These are phyloP conservation scores for Colaptes auratus DNA, from an alignment of 2,113 vertebrate genomes.

Conservation along the genomic window DNA sequence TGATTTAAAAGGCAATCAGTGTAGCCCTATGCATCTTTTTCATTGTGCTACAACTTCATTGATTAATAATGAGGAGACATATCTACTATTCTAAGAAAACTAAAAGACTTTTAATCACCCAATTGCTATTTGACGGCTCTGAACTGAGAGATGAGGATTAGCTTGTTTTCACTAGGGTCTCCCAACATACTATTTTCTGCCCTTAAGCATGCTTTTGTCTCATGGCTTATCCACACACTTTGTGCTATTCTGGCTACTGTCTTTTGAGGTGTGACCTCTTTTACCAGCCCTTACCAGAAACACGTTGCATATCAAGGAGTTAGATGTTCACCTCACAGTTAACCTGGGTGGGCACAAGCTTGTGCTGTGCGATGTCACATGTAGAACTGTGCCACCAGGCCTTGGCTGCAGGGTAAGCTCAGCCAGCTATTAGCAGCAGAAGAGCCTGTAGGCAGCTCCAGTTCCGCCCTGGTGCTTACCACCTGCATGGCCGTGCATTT, in stretches of 20 bases:
- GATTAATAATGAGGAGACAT: background rate
- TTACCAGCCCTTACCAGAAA: background rate
- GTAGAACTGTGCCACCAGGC: background rate
- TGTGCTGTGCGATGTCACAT: fast-evolving
- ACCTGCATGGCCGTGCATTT: background rate
- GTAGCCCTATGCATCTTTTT: background rate
- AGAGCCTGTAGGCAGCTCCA: background rate
- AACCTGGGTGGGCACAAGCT: too few species aligned
- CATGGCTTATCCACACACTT: background rate
- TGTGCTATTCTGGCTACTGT: background rate
- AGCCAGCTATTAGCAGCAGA: fast-evolving
- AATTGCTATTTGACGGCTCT: background rate
- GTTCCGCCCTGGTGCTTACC: background rate
- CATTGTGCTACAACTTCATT: background rate
- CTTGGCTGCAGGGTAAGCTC: background rate
- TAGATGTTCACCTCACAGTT: background rate
- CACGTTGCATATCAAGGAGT: background rate
- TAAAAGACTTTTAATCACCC: background rate
- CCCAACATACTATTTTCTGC: background rate
- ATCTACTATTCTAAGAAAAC: background rate
- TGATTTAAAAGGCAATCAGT: background rate
- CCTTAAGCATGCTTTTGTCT: background rate
- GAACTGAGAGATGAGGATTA: background rate
- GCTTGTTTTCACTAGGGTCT: background rate
- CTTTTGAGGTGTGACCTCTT: background rate